Evolutionary conservation across 2,113 vertebrate species (phyloP).

Genomic region (Columbina picui): DNA sequence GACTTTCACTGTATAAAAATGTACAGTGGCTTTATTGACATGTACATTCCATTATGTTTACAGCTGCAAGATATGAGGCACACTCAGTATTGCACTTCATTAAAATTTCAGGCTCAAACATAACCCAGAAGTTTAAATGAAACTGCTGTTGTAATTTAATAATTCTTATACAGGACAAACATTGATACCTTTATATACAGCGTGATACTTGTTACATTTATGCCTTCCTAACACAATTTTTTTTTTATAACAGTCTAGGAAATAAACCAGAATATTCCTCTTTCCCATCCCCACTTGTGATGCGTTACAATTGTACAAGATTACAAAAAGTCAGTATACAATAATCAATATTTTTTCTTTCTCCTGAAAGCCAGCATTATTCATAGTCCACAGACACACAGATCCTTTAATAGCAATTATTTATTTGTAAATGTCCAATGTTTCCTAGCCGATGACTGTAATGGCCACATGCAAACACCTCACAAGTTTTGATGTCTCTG

Average conservation of each 20-base stretch:
- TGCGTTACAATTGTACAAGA: constrained; percentile 96
- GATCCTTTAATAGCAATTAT: constrained; percentile 82
- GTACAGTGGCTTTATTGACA: constrained; percentile 99
- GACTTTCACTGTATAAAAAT: constrained; percentile 98
- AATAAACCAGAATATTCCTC: constrained; percentile 84
- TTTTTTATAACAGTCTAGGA: constrained; percentile 89
- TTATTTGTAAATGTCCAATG: constrained; percentile 87
- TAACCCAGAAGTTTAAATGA: constrained; percentile 99
- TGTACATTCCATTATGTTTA: constrained; percentile 99
- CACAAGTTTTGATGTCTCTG: constrained; percentile 85
- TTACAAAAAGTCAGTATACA: constrained; percentile 96
- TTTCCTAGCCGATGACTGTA: constrained; percentile 89
- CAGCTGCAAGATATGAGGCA: constrained; percentile 99
- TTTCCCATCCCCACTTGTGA: constrained; percentile 86
- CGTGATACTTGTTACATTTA: constrained; percentile 95
- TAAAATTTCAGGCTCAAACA: constrained; percentile 99
- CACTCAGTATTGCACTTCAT: constrained; percentile 99
- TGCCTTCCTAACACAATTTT: constrained; percentile 87
- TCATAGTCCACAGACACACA: constrained; percentile 81
- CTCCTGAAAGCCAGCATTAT: constrained; percentile 78
- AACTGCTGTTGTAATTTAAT: constrained; percentile 97
- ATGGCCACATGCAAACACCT: constrained; percentile 98
- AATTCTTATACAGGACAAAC: constrained; percentile 98
- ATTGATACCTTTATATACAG: constrained; percentile 99
- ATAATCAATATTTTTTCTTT: constrained; percentile 80